A percentile compares a stretch with the other conserved stretches of the same genome.
phyloP scores from a whole-genome alignment of 2,113 vertebrate species.

The Lophotis ruficrista region DNA sequence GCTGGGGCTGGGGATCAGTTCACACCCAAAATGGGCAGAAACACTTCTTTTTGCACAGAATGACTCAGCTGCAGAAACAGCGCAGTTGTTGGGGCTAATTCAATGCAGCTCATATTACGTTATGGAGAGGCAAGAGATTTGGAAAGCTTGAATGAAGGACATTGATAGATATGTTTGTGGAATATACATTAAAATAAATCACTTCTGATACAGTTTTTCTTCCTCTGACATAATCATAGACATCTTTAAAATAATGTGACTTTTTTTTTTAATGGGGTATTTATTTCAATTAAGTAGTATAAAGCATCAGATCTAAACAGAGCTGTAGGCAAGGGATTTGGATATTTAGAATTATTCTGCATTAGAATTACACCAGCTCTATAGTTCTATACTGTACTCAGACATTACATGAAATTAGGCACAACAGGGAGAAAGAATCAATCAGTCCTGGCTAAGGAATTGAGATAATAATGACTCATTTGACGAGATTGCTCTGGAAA shows the following conservation, averaged over 20 bases:
- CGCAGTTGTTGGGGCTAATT: not conserved
- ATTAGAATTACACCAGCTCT: not conserved
- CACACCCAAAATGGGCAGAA: not conserved
- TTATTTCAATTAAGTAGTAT: conserved; percentile 34
- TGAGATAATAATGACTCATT: conserved; percentile 70
- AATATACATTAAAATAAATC: not conserved
- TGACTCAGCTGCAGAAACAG: not conserved
- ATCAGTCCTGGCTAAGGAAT: conserved; percentile 65
- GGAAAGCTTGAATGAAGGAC: not conserved
- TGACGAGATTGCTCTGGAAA: conserved; percentile 63
- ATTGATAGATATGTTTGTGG: not conserved
- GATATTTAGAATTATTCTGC: conserved; percentile 33
- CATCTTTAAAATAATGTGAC: not conserved
- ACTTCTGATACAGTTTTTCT: not conserved
- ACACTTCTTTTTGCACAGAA: not conserved
- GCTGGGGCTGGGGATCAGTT: not conserved
- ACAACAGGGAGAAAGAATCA: conserved; percentile 70
- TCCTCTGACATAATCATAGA: not conserved
- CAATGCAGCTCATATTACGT: not conserved
- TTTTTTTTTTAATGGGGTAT: conserved; percentile 3
- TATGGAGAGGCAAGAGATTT: not conserved
- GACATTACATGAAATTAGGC: conserved; percentile 65
- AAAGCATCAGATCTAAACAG: conserved; percentile 9
- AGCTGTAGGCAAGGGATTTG: conserved; percentile 37
- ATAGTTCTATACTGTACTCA: conserved; percentile 33